Conservation (phyloP, 1,140 invertebrate genomes). For the Watersipora subatra region DNA sequence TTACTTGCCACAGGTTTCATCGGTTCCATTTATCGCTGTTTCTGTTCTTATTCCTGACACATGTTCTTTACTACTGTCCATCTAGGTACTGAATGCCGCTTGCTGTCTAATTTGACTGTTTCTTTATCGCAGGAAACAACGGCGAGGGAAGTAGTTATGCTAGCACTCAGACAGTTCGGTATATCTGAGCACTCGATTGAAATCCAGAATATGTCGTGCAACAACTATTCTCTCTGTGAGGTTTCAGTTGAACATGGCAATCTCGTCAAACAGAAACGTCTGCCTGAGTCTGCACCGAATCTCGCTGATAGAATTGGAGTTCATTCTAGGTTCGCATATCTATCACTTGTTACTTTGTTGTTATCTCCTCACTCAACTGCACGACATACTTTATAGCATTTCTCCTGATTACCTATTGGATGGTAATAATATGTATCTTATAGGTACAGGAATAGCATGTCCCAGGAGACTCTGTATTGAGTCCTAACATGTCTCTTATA, state of each 20-base stretch:
- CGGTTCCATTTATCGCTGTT: too few relatives aligned
- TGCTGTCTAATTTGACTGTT: too few relatives aligned
- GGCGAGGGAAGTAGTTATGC: constrained; percentile 92
- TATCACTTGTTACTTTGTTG: constrained; percentile 18
- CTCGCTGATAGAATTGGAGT: constrained; percentile 80
- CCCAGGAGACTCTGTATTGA: too few relatives aligned
- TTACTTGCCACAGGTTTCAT: too few relatives aligned
- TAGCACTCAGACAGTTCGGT: constrained; percentile 88
- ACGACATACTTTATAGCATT: too few relatives aligned
- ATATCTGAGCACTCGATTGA: constrained; percentile 62
- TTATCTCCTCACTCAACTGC: constrained; percentile 20
- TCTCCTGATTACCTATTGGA: too few relatives aligned
- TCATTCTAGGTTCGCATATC: constrained; percentile 34
- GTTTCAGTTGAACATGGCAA: constrained; percentile 83
- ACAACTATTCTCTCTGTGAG: constrained; percentile 82
- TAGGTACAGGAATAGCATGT: too few relatives aligned
- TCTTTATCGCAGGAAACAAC: constrained; percentile 62
- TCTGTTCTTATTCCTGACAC: too few relatives aligned
- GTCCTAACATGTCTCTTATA: too few relatives aligned
- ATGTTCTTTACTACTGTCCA: too few relatives aligned
- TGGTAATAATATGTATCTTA: too few relatives aligned
- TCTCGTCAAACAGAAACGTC: constrained; percentile 84
- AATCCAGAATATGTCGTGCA: constrained; percentile 15
- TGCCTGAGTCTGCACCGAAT: constrained; percentile 88
- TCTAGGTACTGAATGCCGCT: too few relatives aligned